Evolutionary conservation across 2,113 vertebrate genomes (phyloP).

Genomic region (Marcusenius ussheri): DNA sequence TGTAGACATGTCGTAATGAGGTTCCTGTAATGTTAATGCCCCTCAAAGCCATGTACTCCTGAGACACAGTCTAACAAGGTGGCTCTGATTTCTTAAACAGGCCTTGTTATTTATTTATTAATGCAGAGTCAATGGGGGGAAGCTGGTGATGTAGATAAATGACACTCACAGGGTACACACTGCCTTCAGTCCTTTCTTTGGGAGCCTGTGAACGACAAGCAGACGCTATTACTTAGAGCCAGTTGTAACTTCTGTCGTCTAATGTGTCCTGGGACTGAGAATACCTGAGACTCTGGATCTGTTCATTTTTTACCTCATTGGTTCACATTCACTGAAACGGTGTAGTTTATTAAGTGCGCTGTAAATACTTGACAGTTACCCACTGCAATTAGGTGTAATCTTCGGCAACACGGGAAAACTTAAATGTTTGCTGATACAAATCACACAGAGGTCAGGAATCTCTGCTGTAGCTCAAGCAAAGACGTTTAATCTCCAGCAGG

Average conservation of each 20-base stretch:
- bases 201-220: neutral
- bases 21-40: neutral
- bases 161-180: neutral
- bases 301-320: neutral
- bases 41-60: neutral
- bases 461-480: neutral
- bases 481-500: neutral
- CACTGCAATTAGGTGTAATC: neutral
- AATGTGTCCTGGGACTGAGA: neutral
- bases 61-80: neutral
- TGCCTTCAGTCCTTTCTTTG: neutral
- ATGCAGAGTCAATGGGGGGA: neutral
- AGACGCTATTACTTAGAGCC: neutral
- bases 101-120: neutral
- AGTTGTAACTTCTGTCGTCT: neutral
- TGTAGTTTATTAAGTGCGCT: neutral
- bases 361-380: neutral
- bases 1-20: neutral
- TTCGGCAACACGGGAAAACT: neutral
- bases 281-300: neutral
- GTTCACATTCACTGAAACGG: neutral
- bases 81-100: neutral
- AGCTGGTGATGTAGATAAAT: constrained; percentile 1
- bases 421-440: neutral
- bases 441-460: neutral